phyloP scores from a whole-genome alignment of 1,140 invertebrate species.

The Ectropis grisescens region DNA sequence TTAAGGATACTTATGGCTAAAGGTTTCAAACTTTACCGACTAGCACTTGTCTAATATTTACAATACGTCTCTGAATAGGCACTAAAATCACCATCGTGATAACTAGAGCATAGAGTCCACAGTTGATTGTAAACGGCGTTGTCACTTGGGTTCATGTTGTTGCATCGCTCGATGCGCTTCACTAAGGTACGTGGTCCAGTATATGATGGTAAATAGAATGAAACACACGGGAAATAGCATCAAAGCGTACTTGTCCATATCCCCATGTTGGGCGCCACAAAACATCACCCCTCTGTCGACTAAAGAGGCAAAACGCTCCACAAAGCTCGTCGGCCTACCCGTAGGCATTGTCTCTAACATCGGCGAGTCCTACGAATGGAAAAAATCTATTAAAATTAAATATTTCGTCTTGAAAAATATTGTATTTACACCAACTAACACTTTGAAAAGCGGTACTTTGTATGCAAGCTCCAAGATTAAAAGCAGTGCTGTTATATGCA shows the following conservation, averaged over 20 bases:
- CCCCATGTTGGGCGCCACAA: constrained; percentile 71
- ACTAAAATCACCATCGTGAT: constrained; percentile 11
- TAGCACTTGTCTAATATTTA: constrained; percentile 49
- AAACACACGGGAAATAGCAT: constrained; percentile 80
- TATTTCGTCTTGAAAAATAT: too few species aligned
- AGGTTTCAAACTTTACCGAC: constrained; percentile 8
- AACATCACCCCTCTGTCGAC: constrained; percentile 70
- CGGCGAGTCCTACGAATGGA: constrained; percentile 46
- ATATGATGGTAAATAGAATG: constrained; percentile 75
- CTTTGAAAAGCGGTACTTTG: too few species aligned
- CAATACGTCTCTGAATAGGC: constrained; percentile 20
- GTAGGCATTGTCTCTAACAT: constrained; percentile 54
- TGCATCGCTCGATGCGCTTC: constrained; percentile 56
- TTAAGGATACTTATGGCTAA: too few species aligned
- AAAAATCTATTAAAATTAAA: constrained; percentile 9
- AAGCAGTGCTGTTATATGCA: too few species aligned
- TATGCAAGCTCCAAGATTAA: too few species aligned
- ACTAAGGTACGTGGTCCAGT: constrained; percentile 78
- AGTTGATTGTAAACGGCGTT: neutral
- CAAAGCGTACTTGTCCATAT: constrained; percentile 72
- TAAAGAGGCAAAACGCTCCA: constrained; percentile 46
- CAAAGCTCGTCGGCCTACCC: constrained; percentile 29
- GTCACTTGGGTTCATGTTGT: constrained; percentile 33
- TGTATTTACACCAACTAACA: too few species aligned
- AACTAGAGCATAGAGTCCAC: too few species aligned